Conservation (phyloP, 2,113 vertebrate species). For the Ornithorhynchus anatinus region DNA sequence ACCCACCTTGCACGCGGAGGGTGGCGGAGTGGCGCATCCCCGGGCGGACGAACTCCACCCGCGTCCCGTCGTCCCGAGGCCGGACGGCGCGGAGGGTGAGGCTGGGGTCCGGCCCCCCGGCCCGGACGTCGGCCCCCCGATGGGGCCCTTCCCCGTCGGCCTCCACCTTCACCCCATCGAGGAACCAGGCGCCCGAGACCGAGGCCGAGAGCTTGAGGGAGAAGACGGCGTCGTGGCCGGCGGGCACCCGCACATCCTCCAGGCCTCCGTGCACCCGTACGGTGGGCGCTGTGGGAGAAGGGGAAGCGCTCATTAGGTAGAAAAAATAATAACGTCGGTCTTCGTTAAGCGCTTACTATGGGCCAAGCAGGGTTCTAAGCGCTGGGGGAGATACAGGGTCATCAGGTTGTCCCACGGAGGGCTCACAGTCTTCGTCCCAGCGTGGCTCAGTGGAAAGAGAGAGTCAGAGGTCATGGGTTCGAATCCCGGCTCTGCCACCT, state of each 20-base stretch:
- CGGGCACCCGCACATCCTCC: constrained; percentile 78
- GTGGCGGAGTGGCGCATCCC: constrained; percentile 82
- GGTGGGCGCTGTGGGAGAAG: constrained; percentile 78
- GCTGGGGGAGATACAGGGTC: too few relatives aligned
- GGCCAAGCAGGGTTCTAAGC: too few relatives aligned
- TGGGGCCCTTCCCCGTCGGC: constrained; percentile 68
- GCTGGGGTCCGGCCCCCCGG: constrained; percentile 75
- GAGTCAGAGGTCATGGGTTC: too few relatives aligned
- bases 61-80: constrained; percentile 79
- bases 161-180: constrained; percentile 79
- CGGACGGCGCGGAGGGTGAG: constrained; percentile 77
- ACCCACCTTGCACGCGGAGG: constrained; percentile 88
- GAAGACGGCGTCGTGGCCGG: constrained; percentile 82
- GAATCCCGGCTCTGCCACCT: too few relatives aligned
- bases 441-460: too few relatives aligned
- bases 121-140: constrained; percentile 58
- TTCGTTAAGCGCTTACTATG: too few relatives aligned
- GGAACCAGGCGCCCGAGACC: constrained; percentile 86
- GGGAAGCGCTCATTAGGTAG: not conserved
- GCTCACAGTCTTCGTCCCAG: too few relatives aligned
- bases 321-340: too few relatives aligned
- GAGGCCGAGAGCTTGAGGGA: constrained; percentile 85
- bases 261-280: constrained; percentile 83
- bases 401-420: too few relatives aligned
- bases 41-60: constrained; percentile 85